A percentile compares a stretch with the other conserved stretches of the same genome.
Conservation (phyloP, 23 tunicate species). For the Halocynthia aurantium region DNA sequence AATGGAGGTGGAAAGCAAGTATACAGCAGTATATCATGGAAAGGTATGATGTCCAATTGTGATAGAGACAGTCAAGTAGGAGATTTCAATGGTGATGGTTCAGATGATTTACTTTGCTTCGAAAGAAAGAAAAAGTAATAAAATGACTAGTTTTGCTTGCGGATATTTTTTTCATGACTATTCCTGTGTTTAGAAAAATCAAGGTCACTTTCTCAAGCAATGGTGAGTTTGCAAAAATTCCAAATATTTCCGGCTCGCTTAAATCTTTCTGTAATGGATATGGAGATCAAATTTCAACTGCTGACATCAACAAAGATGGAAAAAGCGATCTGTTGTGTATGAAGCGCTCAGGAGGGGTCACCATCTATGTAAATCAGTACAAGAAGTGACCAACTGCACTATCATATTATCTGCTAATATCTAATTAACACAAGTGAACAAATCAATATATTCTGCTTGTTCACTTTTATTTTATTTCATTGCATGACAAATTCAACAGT, state of each 20-base stretch:
- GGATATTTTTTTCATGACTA: neutral
- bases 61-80: neutral
- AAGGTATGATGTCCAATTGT: neutral
- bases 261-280: neutral
- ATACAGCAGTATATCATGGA: neutral
- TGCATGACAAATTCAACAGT: no score
- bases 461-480: no score
- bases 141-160: neutral
- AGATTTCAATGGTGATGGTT: slow-evolving; percentile 5
- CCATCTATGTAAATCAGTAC: neutral
- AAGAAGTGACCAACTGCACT: no score
- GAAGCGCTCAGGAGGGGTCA: neutral
- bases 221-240: neutral
- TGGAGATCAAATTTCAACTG: neutral
- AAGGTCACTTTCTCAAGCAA: neutral
- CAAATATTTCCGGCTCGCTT: neutral
- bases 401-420: no score
- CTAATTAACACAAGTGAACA: no score
- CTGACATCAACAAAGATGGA: neutral
- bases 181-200: neutral
- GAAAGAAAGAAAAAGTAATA: neutral
- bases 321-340: slow-evolving; percentile 2
- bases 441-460: no score
- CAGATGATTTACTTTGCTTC: slow-evolving; percentile 4
- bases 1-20: neutral